Evolutionary conservation across 2,113 vertebrate species (phyloP), one percentile per base, ranked within the genome.

Genomic region (Antigone vipio): DNA sequence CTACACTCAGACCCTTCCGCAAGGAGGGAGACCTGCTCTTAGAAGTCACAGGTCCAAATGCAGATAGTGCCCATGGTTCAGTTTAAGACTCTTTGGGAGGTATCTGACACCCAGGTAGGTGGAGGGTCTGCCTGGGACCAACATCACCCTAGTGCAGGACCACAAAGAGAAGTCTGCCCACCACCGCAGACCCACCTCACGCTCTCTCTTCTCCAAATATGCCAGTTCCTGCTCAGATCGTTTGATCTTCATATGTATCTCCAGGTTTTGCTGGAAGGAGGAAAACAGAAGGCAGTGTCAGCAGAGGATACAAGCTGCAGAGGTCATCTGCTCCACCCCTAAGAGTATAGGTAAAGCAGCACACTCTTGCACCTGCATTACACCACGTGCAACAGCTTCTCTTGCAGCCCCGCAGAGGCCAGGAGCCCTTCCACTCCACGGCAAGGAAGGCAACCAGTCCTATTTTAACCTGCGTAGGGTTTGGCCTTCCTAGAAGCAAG

Each of bases 231-330:
- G 99, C 95, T 99, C 99, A 1, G 99, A 99, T 89, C 97, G 98
- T 96, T 99, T 99, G 92, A 99, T 99, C 98, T 99, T 99, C 82
- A 99, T 98, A 66, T 99, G 99, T 90, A 99, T 99, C 94, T 99
- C 99, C 97, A 99, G 98, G 96, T 99, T 99, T 99, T 99, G 99
- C 99, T 99, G 97, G 93, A 78, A 95, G 84, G 52, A 96, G 17
- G 59, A 73, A 96, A 90, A 80, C 32, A 88, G 83, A 94, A 95
- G 76, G 12, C 77, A 88, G 80, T 11, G 32, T 94, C 77, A 96
- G 55, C 62, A 90, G 60, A 88, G 60, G 44, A 60, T 35, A 77
- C 50, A 82, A 71, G 88, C 45, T 93, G 69, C 59, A 45, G 55
- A 78, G 71, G 82, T 91, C 73, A 75, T 30, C 40, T 83, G 58